Conservation (phyloP, 1,140 invertebrate genomes). For the Drosophila burlai region DNA sequence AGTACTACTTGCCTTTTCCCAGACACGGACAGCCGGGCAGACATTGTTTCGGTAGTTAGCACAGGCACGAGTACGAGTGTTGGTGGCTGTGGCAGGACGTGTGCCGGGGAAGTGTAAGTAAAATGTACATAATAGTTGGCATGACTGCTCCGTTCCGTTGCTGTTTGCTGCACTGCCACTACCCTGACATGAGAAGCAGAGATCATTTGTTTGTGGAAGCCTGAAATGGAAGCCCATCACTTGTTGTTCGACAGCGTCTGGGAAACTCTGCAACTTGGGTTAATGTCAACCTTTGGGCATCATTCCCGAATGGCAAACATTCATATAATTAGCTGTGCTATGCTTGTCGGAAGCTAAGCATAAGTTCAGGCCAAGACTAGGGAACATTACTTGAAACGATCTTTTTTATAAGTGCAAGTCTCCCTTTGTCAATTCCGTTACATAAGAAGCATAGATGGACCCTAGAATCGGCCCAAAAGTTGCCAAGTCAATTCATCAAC, state of each 20-base stretch:
- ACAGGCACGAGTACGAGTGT: constrained; percentile 3
- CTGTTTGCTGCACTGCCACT: constrained; percentile 19
- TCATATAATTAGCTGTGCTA: not conserved
- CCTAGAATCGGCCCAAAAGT: constrained; percentile 2
- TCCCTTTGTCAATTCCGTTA: not conserved
- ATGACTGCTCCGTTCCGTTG: constrained; percentile 13
- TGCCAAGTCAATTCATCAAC: constrained; percentile 33
- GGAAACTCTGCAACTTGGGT: not conserved
- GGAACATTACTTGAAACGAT: not conserved
- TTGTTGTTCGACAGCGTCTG: constrained; percentile 12
- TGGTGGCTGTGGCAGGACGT: constrained; percentile 43
- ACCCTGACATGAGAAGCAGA: constrained; percentile 26
- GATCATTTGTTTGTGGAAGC: constrained; percentile 40
- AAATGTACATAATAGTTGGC: constrained; percentile 48
- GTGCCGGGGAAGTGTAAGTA: constrained; percentile 45
- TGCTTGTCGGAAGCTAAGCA: not conserved
- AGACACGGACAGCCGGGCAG: constrained; percentile 7
- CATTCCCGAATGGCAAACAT: constrained; percentile 4
- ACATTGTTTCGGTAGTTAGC: constrained; percentile 54
- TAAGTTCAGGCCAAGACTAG: not conserved
- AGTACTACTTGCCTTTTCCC: constrained; percentile 14
- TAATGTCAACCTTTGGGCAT: not conserved
- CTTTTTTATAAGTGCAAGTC: not conserved
- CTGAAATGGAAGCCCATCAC: constrained; percentile 26
- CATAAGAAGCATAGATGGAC: constrained; percentile 16